Conservation (phyloP, 1,140 invertebrate genomes). For the Drosophila insularis region DNA sequence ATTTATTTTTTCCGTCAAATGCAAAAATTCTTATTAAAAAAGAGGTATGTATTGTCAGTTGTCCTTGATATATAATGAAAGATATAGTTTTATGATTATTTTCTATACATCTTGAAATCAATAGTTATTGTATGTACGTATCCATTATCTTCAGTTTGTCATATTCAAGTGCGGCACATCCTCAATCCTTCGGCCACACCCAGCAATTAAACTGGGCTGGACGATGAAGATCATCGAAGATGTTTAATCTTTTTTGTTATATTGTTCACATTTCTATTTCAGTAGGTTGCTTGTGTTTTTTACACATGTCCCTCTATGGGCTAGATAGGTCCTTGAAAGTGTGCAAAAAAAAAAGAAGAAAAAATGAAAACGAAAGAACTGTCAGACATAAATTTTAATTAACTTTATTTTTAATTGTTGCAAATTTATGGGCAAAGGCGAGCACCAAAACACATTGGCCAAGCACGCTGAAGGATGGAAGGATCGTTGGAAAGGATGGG, state of each 20-base stretch:
- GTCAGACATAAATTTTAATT: slow-evolving; percentile 82
- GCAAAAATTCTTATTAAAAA: too few relatives aligned
- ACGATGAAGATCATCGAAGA: slow-evolving; percentile 6
- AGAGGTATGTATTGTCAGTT: too few relatives aligned
- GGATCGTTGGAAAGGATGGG: background rate
- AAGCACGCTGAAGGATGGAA: background rate
- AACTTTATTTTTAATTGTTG: slow-evolving; percentile 81
- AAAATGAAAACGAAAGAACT: slow-evolving; percentile 33
- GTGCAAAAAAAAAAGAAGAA: slow-evolving; percentile 7
- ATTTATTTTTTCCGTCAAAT: too few relatives aligned
- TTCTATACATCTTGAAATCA: background rate
- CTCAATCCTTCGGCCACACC: slow-evolving; percentile 56
- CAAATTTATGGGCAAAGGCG: slow-evolving; percentile 73
- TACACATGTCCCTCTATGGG: slow-evolving; percentile 24
- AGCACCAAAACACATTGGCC: slow-evolving; percentile 30
- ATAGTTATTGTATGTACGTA: background rate
- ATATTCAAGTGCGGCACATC: slow-evolving; percentile 42
- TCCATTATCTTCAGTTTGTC: slow-evolving; percentile 27
- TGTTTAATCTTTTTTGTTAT: background rate
- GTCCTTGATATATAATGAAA: too few relatives aligned
- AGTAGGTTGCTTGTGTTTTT: slow-evolving; percentile 17
- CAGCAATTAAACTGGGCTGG: slow-evolving; percentile 69
- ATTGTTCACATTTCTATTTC: background rate
- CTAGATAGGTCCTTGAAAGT: slow-evolving; percentile 13
- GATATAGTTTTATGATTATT: too few relatives aligned